Conservation (phyloP, 1,140 invertebrate species). For the Drosophila jambulina region DNA sequence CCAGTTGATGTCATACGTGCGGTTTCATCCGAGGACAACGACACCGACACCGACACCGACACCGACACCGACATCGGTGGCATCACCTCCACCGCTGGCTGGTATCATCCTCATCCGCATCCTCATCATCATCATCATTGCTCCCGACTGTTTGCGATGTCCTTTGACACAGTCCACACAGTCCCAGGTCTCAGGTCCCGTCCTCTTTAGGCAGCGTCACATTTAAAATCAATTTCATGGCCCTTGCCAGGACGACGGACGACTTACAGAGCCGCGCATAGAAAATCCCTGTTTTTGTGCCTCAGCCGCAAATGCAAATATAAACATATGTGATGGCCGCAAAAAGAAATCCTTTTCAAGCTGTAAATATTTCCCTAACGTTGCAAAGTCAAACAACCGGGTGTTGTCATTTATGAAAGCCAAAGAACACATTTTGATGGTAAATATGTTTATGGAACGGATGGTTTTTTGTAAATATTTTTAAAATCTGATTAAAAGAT, state of each 20-base stretch:
- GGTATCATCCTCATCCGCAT: constrained; percentile 8
- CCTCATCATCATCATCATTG: constrained; percentile 20
- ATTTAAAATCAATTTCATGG: constrained; percentile 81
- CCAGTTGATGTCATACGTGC: constrained; percentile 75
- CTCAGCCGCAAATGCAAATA: constrained; percentile 68
- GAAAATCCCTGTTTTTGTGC: constrained; percentile 44
- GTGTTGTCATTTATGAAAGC: background rate
- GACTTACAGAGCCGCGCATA: constrained; percentile 18
- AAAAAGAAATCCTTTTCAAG: constrained; percentile 52
- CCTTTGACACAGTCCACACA: constrained; percentile 21
- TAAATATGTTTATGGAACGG: constrained; percentile 5
- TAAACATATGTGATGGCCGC: constrained; percentile 55
- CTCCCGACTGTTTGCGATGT: constrained; percentile 46
- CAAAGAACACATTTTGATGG: constrained; percentile 1
- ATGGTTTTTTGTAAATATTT: background rate
- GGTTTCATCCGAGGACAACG: constrained; percentile 56
- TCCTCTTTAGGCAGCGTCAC: constrained; percentile 59
- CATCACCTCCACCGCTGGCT: constrained; percentile 23
- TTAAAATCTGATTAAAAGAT: background rate
- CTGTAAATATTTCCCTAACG: constrained; percentile 44
- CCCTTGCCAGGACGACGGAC: constrained; percentile 25
- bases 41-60: constrained; percentile 19
- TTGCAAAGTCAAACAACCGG: constrained; percentile 27
- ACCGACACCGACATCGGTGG: constrained; percentile 2
- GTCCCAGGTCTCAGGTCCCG: constrained; percentile 33